phyloP scores from a whole-genome alignment of 2,113 vertebrate species.

The Eublepharis macularius region DNA sequence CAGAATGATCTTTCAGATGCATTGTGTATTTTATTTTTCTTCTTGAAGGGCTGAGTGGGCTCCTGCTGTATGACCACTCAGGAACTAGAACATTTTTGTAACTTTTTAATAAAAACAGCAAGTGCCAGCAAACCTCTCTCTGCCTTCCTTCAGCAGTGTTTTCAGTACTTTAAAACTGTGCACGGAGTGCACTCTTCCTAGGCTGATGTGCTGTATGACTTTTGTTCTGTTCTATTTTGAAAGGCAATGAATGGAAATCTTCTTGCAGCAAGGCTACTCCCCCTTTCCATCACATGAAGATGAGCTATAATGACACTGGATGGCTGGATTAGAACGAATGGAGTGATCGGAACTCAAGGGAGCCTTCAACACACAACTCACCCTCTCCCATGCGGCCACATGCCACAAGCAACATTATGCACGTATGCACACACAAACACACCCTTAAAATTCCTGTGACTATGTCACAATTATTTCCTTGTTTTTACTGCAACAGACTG shows the following conservation, averaged over 20 bases:
- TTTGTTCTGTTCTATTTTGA: too few relatives aligned
- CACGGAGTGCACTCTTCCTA: too few relatives aligned
- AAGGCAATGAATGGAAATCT: too few relatives aligned
- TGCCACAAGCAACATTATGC: background rate
- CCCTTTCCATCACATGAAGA: background rate
- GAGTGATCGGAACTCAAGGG: background rate
- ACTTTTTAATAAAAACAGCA: background rate
- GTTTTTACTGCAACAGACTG: background rate
- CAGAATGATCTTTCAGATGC: background rate
- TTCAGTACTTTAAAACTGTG: too few relatives aligned
- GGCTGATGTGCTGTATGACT: too few relatives aligned
- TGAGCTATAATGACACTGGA: background rate
- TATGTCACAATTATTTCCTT: background rate
- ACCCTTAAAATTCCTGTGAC: background rate
- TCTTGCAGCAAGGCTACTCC: too few relatives aligned
- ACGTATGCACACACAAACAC: background rate
- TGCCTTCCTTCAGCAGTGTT: too few relatives aligned
- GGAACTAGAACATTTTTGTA: background rate
- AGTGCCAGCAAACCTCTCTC: too few relatives aligned
- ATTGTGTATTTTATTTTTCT: background rate
- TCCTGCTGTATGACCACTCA: background rate
- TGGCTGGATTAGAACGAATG: background rate
- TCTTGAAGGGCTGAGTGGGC: background rate
- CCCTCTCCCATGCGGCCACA: background rate
- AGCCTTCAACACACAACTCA: background rate